Evolutionary conservation across 2,888 invertebrate species (phyloP).

Genomic region (Lamellibrachia satsuma): DNA sequence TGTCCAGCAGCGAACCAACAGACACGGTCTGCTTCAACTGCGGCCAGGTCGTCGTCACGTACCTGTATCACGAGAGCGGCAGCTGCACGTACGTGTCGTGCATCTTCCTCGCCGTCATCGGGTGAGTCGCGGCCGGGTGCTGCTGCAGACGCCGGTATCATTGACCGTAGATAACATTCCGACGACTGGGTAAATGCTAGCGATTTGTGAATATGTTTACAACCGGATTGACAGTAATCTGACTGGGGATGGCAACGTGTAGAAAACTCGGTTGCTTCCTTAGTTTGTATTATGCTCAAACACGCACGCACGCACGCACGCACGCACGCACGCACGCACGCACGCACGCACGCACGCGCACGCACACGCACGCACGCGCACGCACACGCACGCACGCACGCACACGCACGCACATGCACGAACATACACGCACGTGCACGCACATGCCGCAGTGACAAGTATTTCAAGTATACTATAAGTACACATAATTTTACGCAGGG

Average conservation of each 20-base stretch:
- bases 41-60: conserved; percentile 36
- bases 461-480: no score
- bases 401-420: neutral
- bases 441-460: no score
- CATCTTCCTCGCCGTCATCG: conserved; percentile 28
- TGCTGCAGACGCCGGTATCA: neutral
- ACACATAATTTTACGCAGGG: no score
- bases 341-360: no score
- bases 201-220: no score
- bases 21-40: conserved; percentile 37
- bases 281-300: neutral
- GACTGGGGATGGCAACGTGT: no score
- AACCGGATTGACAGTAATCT: no score
- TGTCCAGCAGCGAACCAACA: conserved; percentile 28
- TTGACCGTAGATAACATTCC: neutral
- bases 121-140: conserved; percentile 29
- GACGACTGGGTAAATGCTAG: neutral
- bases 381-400: no score
- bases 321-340: neutral
- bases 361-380: no score
- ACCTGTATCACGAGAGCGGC: conserved; percentile 38
- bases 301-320: neutral
- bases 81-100: conserved; percentile 37
- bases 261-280: no score
- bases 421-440: no score